These are phyloP conservation scores for Druon quercuslanigerum DNA, from an alignment of 1,140 invertebrate species.

Conservation along the genomic window DNA sequence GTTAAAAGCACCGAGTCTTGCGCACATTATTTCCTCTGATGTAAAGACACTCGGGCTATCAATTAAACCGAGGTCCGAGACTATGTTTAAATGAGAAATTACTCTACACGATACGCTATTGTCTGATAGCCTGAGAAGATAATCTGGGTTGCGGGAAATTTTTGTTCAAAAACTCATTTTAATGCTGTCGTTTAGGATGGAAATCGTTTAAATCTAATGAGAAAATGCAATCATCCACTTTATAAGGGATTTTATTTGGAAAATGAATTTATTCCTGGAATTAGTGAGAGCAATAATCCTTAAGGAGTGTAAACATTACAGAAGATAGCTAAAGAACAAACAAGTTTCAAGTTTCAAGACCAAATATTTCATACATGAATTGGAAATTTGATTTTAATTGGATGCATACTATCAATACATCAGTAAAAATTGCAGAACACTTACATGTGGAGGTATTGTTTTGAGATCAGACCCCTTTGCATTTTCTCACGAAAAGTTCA, in stretches of 20 bases:
- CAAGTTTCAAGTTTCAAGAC: slow-evolving; percentile 6
- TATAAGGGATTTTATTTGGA: not conserved
- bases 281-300: no score
- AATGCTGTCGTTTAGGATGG: slow-evolving; percentile 2
- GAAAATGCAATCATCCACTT: not conserved
- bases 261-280: slow-evolving; percentile 5
- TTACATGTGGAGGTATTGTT: not conserved
- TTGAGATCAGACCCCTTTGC: slow-evolving; percentile 3
- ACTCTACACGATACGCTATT: not conserved
- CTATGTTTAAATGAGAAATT: slow-evolving; percentile 1
- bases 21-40: slow-evolving; percentile 18
- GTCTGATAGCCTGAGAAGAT: not conserved
- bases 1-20: slow-evolving; percentile 3
- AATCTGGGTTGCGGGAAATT: not conserved
- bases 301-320: not conserved
- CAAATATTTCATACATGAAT: not conserved
- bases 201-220: not conserved
- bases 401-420: not conserved
- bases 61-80: not conserved
- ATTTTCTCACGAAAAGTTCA: slow-evolving; percentile 27
- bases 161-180: not conserved
- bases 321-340: no score
- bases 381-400: not conserved
- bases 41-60: slow-evolving; percentile 1
- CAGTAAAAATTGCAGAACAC: not conserved